Evolutionary conservation across 2,113 vertebrate genomes (phyloP), one percentile per base, ranked within the genome.

Genomic region (Hystrix brachyura): DNA sequence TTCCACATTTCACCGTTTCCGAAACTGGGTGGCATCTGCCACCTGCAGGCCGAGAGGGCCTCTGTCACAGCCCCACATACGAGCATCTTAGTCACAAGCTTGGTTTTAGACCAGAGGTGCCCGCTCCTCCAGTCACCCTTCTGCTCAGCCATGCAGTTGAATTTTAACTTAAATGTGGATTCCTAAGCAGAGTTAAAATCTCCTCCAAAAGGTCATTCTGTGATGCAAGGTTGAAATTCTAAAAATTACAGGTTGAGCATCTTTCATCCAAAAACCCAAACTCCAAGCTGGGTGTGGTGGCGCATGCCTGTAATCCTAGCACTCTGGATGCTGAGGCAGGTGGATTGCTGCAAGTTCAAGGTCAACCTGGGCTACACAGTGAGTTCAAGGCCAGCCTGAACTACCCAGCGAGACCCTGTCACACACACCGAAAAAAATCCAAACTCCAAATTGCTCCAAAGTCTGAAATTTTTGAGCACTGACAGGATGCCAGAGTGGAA

Each of bases 81-180:
- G 23, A 5, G 48, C 17, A 46, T 53, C 32, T 59, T 12, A 4
- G 38, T 43, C 79, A 51, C n/a, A 76, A 71, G 32, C 21, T 12
- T 5, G n/a, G 17, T 23, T 82, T 57, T 48, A 48, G 19, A 53
- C 25, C 78, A 43, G 21, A 91, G n/a, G 51, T 32, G 27, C 29
- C 27, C 6, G 1, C 32, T 64, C 57, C n/a, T 72, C 74, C 14
- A 55, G 4, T 43, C 5, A 17, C 1, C 51, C 21, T 71, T 19
- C 32, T 43, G 82, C 78, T 17, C 34, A 96, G 38, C 29, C 3
- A 1, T 0, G 53, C 34, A 4, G 3, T 9, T 59, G 87, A 25
- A 78, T 60, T 78, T 94, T 91, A 89, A 91, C 67, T 94, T 55
- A 85, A 84, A 86, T 55, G 13, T 60, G 87, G 59, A 65, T 46